Evolutionary conservation across 1,140 invertebrate species (phyloP).

Genomic region (Asobara japonica): DNA sequence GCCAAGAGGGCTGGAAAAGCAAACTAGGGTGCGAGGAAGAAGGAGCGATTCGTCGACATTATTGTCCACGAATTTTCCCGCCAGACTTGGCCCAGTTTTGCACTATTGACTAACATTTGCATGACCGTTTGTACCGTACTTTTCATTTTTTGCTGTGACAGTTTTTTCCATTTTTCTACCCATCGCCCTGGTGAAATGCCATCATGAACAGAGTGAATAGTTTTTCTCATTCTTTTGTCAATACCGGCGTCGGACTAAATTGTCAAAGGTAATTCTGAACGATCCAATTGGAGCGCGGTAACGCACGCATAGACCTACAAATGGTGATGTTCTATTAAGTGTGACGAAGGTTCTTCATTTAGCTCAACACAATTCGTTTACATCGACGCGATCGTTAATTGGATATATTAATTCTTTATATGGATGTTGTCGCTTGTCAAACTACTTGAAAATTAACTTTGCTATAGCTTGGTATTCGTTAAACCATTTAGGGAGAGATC

Average conservation of each 20-base stretch:
- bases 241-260: neutral
- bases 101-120: neutral
- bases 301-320: neutral
- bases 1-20: constrained; percentile 13
- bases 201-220: neutral
- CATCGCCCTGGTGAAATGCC: neutral
- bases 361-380: too few relatives aligned
- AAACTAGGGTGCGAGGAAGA: constrained; percentile 1
- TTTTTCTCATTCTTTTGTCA: neutral
- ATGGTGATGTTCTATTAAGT: too few relatives aligned
- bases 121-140: neutral
- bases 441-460: too few relatives aligned
- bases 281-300: neutral
- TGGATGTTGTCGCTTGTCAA: too few relatives aligned
- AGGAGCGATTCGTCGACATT: neutral
- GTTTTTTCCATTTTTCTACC: neutral
- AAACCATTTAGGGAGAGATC: too few relatives aligned
- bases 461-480: too few relatives aligned
- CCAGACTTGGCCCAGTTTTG: constrained; percentile 15
- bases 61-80: constrained; percentile 3
- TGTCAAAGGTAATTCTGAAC: neutral
- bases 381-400: too few relatives aligned
- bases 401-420: too few relatives aligned
- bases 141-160: neutral
- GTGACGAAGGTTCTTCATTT: too few relatives aligned